These are phyloP conservation scores for Clupea harengus DNA, from an alignment of 2,113 vertebrate species.

Conservation along the genomic window DNA sequence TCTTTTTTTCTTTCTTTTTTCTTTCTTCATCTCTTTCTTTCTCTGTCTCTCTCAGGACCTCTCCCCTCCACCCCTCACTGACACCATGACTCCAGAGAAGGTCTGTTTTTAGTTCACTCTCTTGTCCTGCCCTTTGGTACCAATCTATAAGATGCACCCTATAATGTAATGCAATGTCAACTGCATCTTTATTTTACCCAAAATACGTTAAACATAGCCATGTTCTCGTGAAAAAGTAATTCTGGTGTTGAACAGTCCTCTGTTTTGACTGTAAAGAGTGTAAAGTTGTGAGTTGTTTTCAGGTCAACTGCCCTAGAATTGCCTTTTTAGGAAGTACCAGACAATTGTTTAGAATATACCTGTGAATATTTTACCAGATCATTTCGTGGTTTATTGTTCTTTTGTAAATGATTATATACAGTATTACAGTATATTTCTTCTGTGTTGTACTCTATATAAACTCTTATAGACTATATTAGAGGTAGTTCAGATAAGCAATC, in stretches of 20 bases:
- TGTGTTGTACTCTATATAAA: background rate
- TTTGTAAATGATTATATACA: background rate
- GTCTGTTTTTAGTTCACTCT: conserved; percentile 57
- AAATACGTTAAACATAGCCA: background rate
- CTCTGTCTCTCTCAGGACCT: conserved; percentile 54
- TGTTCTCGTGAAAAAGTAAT: background rate
- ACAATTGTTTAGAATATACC: background rate
- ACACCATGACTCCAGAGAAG: conserved; percentile 87
- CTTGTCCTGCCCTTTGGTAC: background rate
- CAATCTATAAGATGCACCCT: background rate
- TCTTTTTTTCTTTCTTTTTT: background rate
- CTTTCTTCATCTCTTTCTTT: background rate
- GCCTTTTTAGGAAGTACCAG: background rate
- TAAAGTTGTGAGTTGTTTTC: background rate
- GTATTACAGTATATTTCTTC: background rate
- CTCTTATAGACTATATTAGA: background rate
- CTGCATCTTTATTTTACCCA: background rate
- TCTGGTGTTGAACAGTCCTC: too few species aligned
- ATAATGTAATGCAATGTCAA: background rate
- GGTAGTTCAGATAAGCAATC: background rate
- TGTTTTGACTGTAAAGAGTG: background rate
- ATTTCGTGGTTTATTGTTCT: background rate
- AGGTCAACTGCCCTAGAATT: background rate
- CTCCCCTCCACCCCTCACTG: conserved; percentile 62
- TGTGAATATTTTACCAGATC: background rate